These are phyloP conservation scores for Phragmatobia fuliginosa DNA, from an alignment of 2,888 invertebrate genomes.

Conservation along the genomic window DNA sequence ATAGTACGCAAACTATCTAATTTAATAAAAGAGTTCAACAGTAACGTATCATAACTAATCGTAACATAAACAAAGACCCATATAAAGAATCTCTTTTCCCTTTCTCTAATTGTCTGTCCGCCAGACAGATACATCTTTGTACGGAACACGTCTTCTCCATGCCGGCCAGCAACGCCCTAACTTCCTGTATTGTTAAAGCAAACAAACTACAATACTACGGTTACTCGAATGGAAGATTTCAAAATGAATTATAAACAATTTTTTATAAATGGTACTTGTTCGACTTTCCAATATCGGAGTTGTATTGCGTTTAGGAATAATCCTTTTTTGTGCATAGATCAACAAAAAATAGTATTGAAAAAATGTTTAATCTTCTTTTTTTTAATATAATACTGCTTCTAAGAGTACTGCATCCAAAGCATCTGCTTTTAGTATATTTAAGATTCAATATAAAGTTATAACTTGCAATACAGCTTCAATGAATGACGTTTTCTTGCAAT, in stretches of 20 bases:
- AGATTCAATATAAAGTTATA: no score
- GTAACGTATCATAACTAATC: background rate
- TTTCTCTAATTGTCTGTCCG: constrained; percentile 12
- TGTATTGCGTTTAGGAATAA: background rate
- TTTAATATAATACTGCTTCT: no score
- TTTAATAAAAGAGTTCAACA: background rate
- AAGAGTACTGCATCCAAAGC: no score
- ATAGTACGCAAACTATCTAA: background rate
- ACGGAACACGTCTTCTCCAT: constrained; percentile 27
- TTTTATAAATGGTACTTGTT: background rate
- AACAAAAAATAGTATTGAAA: no score
- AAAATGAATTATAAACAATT: background rate
- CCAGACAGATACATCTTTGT: constrained; percentile 32
- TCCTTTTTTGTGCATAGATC: no score
- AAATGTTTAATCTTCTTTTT: no score
- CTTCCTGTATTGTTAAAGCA: constrained; percentile 47
- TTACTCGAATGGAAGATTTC: constrained; percentile 5
- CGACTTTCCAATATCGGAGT: background rate
- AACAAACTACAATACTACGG: constrained; percentile 37
- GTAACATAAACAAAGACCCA: constrained; percentile 6
- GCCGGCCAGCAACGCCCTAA: constrained; percentile 43
- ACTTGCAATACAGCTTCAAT: no score
- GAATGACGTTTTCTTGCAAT: background rate
- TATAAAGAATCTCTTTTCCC: background rate
- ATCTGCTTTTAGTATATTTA: no score